Conservation (phyloP, 2,888 invertebrate species). For the Lycophotia porphyrea region DNA sequence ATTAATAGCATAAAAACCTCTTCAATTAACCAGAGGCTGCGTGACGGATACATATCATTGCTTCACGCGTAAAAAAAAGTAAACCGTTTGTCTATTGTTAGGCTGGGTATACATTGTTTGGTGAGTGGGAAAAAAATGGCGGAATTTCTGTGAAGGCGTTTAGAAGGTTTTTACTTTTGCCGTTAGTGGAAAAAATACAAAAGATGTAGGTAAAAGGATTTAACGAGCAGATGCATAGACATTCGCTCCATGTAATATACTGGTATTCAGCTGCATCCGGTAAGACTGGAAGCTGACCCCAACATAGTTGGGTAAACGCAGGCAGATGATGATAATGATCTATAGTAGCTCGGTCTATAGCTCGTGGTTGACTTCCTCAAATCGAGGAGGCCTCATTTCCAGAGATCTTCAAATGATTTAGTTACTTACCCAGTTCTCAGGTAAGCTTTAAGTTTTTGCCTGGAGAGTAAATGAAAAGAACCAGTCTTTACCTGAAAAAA, state of each 20-base stretch:
- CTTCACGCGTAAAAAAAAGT: slow-evolving; percentile 56
- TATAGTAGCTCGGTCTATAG: too few relatives aligned
- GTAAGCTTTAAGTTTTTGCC: not conserved
- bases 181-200: not conserved
- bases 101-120: slow-evolving; percentile 40
- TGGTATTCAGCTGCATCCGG: not conserved
- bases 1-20: slow-evolving; percentile 47
- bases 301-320: not conserved
- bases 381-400: not conserved
- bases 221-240: slow-evolving; percentile 22
- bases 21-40: slow-evolving; percentile 52
- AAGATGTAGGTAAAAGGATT: not conserved
- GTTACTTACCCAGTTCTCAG: not conserved
- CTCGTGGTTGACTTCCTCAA: not conserved
- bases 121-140: slow-evolving; percentile 5
- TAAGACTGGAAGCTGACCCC: not conserved
- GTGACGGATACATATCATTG: slow-evolving; percentile 65
- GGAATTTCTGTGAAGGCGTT: slow-evolving; percentile 15
- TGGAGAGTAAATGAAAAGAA: not conserved
- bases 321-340: not conserved
- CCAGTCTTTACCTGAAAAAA: slow-evolving; percentile 6
- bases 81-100: slow-evolving; percentile 66
- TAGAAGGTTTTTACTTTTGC: not conserved
- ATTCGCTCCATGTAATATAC: not conserved
- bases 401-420: not conserved